Conservation (phyloP, 2,797 vertebrate species). For the Tauraco hartlaubi region DNA sequence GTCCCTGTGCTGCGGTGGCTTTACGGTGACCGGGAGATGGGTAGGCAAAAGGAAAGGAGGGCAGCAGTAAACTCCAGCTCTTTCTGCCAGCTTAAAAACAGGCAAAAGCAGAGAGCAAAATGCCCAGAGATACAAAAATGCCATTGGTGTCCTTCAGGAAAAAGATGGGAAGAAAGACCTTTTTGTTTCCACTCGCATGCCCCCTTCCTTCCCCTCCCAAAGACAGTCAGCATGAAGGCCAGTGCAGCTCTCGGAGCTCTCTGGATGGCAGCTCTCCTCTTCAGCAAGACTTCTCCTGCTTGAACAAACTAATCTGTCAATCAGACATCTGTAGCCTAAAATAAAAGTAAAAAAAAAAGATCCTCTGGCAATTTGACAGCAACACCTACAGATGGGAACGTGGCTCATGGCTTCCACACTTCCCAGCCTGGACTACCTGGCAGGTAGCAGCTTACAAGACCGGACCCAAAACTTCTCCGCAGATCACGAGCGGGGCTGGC, state of each 20-base stretch:
- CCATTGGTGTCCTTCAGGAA: constrained; percentile 1
- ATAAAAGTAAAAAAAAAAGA: neutral
- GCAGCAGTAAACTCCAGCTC: constrained; percentile 1
- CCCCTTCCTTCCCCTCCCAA: neutral
- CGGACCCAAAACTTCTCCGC: neutral
- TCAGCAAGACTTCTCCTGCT: neutral
- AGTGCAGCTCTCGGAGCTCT: neutral
- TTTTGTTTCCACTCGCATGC: neutral
- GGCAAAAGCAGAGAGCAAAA: neutral
- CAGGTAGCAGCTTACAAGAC: constrained; percentile 53
- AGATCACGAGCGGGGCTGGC: constrained; percentile 1
- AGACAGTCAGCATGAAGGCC: neutral
- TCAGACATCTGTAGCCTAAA: neutral
- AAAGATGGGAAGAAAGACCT: neutral
- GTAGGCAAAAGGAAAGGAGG: neutral
- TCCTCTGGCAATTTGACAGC: constrained; percentile 5
- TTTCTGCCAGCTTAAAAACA: constrained; percentile 9
- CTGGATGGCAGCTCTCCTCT: constrained; percentile 20
- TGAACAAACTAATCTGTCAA: neutral
- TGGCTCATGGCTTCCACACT: neutral
- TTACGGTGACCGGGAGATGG: neutral
- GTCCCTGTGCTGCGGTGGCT: neutral
- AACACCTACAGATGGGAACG: neutral
- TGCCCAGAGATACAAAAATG: neutral
- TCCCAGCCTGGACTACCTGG: neutral